These are phyloP conservation scores for Philereme transversata DNA, from an alignment of 2,888 invertebrate genomes.

Conservation along the genomic window DNA sequence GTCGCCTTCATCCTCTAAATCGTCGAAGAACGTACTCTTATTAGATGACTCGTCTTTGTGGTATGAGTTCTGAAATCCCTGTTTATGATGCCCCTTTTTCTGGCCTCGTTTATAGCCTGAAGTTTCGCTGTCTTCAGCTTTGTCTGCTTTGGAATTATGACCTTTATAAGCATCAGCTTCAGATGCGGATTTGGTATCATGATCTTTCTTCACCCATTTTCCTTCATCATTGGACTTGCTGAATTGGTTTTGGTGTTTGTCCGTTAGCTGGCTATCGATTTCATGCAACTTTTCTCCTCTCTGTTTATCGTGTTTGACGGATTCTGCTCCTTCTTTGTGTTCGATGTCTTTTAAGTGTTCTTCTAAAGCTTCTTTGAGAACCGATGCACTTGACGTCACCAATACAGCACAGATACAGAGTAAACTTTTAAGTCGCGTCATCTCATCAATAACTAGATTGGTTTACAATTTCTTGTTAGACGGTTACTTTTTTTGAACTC, in stretches of 20 bases:
- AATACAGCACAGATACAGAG: constrained; percentile 56
- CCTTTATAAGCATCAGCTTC: constrained; percentile 76
- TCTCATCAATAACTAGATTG: constrained; percentile 51
- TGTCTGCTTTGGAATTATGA: constrained; percentile 69
- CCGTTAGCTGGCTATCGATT: constrained; percentile 68
- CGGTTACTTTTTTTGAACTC: not conserved
- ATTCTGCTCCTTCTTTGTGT: constrained; percentile 70
- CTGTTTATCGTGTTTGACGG: constrained; percentile 71
- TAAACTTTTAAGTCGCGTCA: constrained; percentile 59
- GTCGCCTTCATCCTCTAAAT: constrained; percentile 80
- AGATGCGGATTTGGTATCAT: constrained; percentile 69
- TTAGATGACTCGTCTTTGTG: constrained; percentile 88
- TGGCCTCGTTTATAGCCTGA: constrained; percentile 78
- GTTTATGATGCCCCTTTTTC: constrained; percentile 87
- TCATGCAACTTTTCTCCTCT: constrained; percentile 77
- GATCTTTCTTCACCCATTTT: constrained; percentile 77
- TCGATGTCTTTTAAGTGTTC: constrained; percentile 76
- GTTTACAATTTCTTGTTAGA: not conserved
- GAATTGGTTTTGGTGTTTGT: constrained; percentile 72
- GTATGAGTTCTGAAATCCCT: constrained; percentile 88
- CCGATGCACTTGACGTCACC: constrained; percentile 60
- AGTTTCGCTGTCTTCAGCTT: constrained; percentile 71
- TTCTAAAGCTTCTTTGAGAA: constrained; percentile 73
- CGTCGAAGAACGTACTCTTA: constrained; percentile 88
- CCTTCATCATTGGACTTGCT: constrained; percentile 76